These are phyloP conservation scores for Catharus ustulatus DNA, from an alignment of 2,797 vertebrate genomes.

Conservation along the genomic window DNA sequence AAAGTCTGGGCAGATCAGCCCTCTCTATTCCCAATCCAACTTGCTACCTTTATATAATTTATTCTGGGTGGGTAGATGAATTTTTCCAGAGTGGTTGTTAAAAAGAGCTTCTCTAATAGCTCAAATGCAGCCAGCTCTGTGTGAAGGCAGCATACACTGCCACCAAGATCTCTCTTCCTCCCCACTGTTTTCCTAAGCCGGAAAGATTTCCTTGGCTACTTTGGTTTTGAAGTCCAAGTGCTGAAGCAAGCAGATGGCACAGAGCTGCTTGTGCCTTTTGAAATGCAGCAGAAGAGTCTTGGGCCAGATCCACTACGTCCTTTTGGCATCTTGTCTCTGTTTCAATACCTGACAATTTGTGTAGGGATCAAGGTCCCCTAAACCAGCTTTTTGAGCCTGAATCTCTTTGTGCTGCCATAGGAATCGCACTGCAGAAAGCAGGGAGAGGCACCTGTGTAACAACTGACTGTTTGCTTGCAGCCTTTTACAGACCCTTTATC, in stretches of 20 bases:
- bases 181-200: neutral
- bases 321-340: neutral
- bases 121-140: neutral
- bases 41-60: neutral
- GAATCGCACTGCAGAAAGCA: neutral
- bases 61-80: conserved; percentile 5
- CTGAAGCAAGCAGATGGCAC: conserved; percentile 15
- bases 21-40: neutral
- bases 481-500: neutral
- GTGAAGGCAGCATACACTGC: neutral
- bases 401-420: neutral
- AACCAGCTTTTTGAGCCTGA: neutral
- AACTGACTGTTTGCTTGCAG: neutral
- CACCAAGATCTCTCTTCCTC: neutral
- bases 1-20: neutral
- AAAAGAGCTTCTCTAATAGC: neutral
- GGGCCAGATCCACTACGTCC: neutral
- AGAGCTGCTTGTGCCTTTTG: neutral
- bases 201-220: conserved; percentile 22
- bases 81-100: neutral
- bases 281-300: neutral
- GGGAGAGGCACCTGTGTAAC: neutral
- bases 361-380: neutral
- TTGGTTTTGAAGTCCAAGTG: neutral
- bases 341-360: neutral